These are phyloP conservation scores for Eudyptes chrysolophus DNA, from an alignment of 2,113 vertebrate species.

Conservation along the genomic window DNA sequence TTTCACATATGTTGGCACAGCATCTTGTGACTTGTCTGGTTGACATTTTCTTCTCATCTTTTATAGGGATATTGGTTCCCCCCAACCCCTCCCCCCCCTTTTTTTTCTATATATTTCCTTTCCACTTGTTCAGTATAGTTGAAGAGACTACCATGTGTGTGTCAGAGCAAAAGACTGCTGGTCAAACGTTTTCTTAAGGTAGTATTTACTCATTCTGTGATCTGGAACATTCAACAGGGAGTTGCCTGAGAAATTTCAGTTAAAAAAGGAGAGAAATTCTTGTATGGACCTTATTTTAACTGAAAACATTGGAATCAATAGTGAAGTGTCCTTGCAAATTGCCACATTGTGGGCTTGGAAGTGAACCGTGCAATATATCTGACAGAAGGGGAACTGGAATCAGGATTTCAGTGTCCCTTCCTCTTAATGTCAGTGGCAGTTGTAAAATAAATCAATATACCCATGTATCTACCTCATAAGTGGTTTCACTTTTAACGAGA, in stretches of 20 bases:
- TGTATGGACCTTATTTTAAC: neutral
- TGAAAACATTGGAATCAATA: neutral
- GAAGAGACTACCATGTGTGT: neutral
- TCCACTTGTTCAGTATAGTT: neutral
- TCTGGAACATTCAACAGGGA: neutral
- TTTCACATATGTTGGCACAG: neutral
- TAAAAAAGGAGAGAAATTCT: neutral
- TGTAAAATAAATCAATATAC: neutral
- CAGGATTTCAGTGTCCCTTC: neutral
- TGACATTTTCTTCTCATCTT: neutral
- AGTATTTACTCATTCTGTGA: neutral
- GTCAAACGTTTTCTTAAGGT: neutral
- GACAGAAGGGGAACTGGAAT: neutral
- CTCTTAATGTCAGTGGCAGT: neutral
- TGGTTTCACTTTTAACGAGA: neutral
- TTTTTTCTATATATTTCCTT: neutral
- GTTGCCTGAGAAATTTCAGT: neutral
- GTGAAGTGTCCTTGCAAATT: neutral
- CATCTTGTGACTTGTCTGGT: neutral
- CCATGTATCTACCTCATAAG: neutral
- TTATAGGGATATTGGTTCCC: neutral
- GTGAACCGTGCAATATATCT: neutral
- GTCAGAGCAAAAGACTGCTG: neutral
- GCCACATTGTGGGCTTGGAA: neutral
- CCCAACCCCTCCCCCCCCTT: rapidly evolving